Percentiles rank a stretch among this genome's conserved stretches.
Evolutionary conservation across 2,113 vertebrate species (phyloP).

Genomic region (Anarhynchus alexandrinus): DNA sequence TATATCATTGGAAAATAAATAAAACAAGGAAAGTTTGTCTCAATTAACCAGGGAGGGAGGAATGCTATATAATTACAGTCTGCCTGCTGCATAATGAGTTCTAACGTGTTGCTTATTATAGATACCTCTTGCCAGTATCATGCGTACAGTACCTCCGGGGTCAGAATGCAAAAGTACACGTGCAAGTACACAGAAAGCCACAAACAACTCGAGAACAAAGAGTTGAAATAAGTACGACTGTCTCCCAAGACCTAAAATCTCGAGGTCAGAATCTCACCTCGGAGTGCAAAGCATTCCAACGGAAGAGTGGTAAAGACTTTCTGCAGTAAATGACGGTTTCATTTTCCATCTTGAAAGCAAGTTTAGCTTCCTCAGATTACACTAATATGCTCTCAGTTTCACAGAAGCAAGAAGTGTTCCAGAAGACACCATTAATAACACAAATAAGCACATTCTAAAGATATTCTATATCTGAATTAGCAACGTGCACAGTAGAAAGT

Average conservation of each 20-base stretch:
- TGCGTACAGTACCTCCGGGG: not conserved
- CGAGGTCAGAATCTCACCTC: not conserved
- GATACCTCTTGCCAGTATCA: not conserved
- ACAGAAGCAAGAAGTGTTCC: not conserved
- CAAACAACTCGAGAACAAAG: not conserved
- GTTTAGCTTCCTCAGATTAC: not conserved
- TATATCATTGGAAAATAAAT: not conserved
- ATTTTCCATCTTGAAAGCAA: slow-evolving; percentile 9
- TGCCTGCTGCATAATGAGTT: not conserved
- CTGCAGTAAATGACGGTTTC: not conserved
- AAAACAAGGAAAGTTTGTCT: not conserved
- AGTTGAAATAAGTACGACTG: not conserved
- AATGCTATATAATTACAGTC: not conserved
- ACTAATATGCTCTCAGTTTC: not conserved
- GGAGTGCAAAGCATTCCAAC: not conserved
- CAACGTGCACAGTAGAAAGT: not conserved
- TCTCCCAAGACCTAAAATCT: not conserved
- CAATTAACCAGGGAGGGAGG: not conserved
- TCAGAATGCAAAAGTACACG: not conserved
- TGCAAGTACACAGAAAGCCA: not conserved
- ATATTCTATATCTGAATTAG: not conserved
- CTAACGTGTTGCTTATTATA: not conserved
- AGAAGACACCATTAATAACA: not conserved
- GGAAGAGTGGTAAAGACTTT: not conserved
- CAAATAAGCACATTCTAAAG: not conserved